Conservation (phyloP, 2,888 invertebrate species). For the Eupithecia subumbrata region DNA sequence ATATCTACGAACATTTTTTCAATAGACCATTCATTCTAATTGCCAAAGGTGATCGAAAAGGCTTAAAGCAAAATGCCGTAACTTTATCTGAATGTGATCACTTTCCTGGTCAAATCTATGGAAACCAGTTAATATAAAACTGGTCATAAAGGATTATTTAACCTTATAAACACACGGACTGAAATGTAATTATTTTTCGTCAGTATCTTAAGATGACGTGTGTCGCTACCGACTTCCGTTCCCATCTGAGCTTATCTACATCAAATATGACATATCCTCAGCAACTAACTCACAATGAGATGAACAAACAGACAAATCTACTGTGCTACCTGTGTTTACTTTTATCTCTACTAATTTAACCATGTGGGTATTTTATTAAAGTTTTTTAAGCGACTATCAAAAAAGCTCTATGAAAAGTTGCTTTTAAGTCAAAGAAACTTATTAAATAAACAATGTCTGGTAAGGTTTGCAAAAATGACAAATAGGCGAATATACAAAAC, state of each 20-base stretch:
- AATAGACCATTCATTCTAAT: background rate
- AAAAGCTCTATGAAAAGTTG: background rate
- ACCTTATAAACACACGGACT: background rate
- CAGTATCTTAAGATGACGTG: conserved; percentile 52
- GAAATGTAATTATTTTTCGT: conserved; percentile 34
- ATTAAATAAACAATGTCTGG: background rate
- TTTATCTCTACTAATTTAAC: conserved; percentile 6
- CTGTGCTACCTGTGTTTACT: conserved; percentile 27
- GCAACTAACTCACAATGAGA: conserved; percentile 48
- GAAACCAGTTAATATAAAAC: background rate
- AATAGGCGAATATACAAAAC: background rate
- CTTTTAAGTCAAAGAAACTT: background rate
- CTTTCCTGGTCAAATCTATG: background rate
- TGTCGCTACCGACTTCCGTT: conserved; percentile 74
- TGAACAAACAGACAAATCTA: conserved; percentile 41
- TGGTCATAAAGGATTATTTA: background rate
- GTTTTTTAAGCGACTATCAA: background rate
- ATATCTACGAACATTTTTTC: background rate
- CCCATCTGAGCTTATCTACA: conserved; percentile 73
- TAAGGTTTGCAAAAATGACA: background rate
- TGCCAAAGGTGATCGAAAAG: background rate
- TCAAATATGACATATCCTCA: conserved; percentile 76
- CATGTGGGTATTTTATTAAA: background rate
- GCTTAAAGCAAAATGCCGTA: background rate
- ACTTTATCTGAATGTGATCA: background rate